Percentiles rank a stretch among this genome's conserved stretches.
phyloP scores from a whole-genome alignment of 2,113 vertebrate genomes.

The Penelope pileata region DNA sequence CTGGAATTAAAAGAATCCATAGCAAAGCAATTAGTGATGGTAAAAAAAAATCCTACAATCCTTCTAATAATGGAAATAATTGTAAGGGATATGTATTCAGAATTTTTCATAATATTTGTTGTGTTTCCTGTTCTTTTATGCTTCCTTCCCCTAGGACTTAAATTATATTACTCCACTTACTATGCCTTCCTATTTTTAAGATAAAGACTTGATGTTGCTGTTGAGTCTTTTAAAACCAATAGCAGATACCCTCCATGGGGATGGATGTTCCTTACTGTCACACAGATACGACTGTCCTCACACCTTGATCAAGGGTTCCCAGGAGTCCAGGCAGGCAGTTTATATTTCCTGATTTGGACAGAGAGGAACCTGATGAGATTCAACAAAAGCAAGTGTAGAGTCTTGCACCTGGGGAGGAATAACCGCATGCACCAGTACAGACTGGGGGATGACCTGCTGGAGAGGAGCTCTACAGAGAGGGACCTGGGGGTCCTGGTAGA shows the following conservation, averaged over 20 bases:
- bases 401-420: too few relatives aligned
- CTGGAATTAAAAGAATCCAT: background rate
- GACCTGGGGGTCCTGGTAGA: too few relatives aligned
- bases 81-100: background rate
- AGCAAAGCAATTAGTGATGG: background rate
- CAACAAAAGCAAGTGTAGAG: too few relatives aligned
- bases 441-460: too few relatives aligned
- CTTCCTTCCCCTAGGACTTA: background rate
- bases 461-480: too few relatives aligned
- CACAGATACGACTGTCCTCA: background rate
- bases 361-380: too few relatives aligned
- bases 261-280: background rate
- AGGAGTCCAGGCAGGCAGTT: background rate
- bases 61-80: background rate
- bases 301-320: background rate
- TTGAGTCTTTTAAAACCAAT: background rate
- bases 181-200: background rate
- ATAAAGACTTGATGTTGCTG: background rate
- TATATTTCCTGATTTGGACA: too few relatives aligned
- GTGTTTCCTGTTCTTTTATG: background rate
- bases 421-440: too few relatives aligned
- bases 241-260: background rate
- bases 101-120: background rate
- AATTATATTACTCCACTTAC: background rate
- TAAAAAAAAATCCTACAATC: background rate